phyloP scores from a whole-genome alignment of 1,140 invertebrate species.

The Myzus persicae region DNA sequence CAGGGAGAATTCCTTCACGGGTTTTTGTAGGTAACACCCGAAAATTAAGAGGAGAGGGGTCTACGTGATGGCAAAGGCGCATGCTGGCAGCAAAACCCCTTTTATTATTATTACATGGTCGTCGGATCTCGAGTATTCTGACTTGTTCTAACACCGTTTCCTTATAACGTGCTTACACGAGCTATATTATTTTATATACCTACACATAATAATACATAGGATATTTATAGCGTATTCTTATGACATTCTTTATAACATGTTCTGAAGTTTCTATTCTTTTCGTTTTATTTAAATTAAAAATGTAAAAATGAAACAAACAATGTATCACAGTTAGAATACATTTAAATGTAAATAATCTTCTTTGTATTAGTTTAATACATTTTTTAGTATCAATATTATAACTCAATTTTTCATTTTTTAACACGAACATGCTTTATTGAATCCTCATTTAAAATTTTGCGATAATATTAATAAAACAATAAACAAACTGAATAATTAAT shows the following conservation, averaged over 20 bases:
- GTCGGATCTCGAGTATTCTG: background rate
- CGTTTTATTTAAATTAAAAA: background rate
- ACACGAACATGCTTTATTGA: background rate
- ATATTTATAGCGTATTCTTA: background rate
- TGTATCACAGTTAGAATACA: background rate
- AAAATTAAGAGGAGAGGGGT: slow-evolving; percentile 28
- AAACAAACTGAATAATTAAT: too few relatives aligned
- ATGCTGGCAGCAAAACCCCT: slow-evolving; percentile 8
- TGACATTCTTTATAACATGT: background rate
- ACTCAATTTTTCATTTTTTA: background rate
- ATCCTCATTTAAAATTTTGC: background rate
- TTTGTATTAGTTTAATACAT: background rate
- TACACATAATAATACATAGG: background rate
- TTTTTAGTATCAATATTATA: background rate
- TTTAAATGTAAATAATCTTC: background rate
- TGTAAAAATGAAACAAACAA: background rate
- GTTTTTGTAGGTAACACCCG: slow-evolving; percentile 57
- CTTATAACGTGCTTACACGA: slow-evolving; percentile 31
- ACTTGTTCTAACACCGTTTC: slow-evolving; percentile 43
- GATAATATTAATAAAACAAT: background rate
- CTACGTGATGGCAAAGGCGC: slow-evolving; percentile 40
- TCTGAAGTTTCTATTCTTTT: background rate
- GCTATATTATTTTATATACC: background rate
- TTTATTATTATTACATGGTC: slow-evolving; percentile 53
- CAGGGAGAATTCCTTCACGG: slow-evolving; percentile 42